Evolutionary conservation across 2,797 vertebrate genomes (phyloP), one percentile per base, ranked within the genome.

Genomic region (Oreochromis mossambicus): DNA sequence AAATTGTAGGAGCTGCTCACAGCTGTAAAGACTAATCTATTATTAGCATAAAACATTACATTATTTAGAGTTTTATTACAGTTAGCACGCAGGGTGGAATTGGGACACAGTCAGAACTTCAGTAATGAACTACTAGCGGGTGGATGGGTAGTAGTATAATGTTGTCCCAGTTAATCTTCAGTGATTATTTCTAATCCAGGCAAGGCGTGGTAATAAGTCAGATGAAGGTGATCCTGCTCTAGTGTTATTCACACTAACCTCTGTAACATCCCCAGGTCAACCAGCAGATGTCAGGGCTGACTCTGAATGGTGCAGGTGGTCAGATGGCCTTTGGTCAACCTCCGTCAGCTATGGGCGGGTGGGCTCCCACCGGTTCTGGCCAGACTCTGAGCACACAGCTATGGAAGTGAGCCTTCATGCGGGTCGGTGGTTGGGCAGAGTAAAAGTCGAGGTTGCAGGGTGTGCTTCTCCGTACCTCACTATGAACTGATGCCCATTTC

Each of bases 321-420:
- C 86, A 94, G 73, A 94, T 97, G 95, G 96, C 96, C 79, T 98
- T 97, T 29, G 95, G 96, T 78, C 98, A 98, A 91, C 95, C 97
- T 75, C 95, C 97, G 26, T 95, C 92, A 91, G 97, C 97, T 58
- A 96, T 97, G 7, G 97, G 97, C 34, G 97, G 97, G 24, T 98
- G 98, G 98, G 96, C 97, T 6, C 96, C 96, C 70, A 89, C 93
- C 81, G 94, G 97, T 29, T 97, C 98, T 5, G 97, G 98, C 87
- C 98, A 98, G 96, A 98, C 98, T 92, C 97, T 99, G 86, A 98
- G 98, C 96, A 98, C 98, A 80, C 98, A 98, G 86, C 96, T 99
- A 86, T 99, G 98, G 98, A 99, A 99, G 95, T 99, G 95, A 98
- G 92, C 94, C 90, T 90, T 78, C 48, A 82, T 61, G 83, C 13